A percentile compares a stretch with the other conserved stretches of the same genome.
phyloP scores from a whole-genome alignment of 2,797 vertebrate species.

The Lepilemur ruficaudatus region DNA sequence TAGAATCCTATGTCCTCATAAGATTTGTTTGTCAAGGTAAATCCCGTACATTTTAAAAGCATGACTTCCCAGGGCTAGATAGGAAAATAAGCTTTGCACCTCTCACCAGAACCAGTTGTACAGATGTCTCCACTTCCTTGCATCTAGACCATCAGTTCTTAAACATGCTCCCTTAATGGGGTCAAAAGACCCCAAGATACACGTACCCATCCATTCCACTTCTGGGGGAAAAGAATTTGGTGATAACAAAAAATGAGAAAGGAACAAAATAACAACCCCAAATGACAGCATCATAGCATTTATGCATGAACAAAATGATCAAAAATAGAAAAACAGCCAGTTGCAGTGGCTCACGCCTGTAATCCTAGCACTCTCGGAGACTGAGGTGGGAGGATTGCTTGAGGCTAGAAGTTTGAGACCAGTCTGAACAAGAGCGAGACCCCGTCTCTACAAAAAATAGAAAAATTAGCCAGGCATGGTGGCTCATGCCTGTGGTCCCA shows the following conservation, averaged over 20 bases:
- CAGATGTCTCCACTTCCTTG: not conserved
- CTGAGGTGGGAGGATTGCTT: too few relatives aligned
- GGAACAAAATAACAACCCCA: not conserved
- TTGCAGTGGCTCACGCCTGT: too few relatives aligned
- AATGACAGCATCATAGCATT: not conserved
- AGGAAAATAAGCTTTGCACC: not conserved
- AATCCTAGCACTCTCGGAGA: too few relatives aligned
- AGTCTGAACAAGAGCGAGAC: too few relatives aligned
- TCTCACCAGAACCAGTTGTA: not conserved
- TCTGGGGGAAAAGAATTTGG: not conserved
- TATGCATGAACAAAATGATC: not conserved
- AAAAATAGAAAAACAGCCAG: not conserved
- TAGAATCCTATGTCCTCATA: not conserved
- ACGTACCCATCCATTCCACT: not conserved
- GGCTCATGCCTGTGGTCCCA: too few relatives aligned
- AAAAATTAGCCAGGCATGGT: too few relatives aligned
- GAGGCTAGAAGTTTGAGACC: too few relatives aligned
- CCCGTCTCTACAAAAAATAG: too few relatives aligned
- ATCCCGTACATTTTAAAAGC: slow-evolving; percentile 26
- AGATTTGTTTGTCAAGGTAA: slow-evolving; percentile 37
- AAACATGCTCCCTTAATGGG: not conserved
- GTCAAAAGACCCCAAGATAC: not conserved
- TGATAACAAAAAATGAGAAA: not conserved
- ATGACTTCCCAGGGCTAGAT: not conserved
- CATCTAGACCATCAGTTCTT: not conserved